phyloP scores from a whole-genome alignment of 2,113 vertebrate species.

The Chelonoidis abingdonii region DNA sequence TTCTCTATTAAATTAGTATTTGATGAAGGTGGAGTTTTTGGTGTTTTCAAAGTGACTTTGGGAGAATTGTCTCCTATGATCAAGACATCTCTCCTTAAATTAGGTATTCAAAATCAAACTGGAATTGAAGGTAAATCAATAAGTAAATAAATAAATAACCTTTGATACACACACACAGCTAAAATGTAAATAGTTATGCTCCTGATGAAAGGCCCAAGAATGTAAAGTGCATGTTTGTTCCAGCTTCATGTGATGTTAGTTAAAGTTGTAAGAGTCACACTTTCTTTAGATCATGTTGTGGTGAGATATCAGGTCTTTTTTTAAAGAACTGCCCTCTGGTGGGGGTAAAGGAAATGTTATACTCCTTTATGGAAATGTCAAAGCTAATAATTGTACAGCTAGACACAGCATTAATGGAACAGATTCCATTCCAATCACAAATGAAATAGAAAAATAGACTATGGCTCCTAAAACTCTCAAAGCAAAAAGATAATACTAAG shows the following conservation, averaged over 20 bases:
- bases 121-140: not conserved
- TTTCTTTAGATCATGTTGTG: constrained; percentile 46
- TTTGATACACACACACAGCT: not conserved
- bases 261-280: constrained; percentile 50
- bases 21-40: not conserved
- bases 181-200: constrained; percentile 36
- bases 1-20: not conserved
- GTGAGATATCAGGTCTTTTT: constrained; percentile 37
- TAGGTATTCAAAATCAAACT: not conserved
- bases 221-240: constrained; percentile 28
- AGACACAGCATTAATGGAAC: constrained; percentile 20
- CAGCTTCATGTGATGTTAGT: constrained; percentile 48
- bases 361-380: too few species aligned
- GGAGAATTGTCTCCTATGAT: not conserved
- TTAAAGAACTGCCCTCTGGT: constrained; percentile 3
- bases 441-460: not conserved
- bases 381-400: constrained; percentile 29
- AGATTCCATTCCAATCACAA: constrained; percentile 22
- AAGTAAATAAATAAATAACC: not conserved
- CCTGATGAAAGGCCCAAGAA: constrained; percentile 17
- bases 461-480: not conserved
- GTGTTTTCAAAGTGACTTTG: not conserved
- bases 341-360: constrained; percentile 30
- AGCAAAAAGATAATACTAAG: not conserved
- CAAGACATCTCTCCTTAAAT: not conserved